A percentile compares a stretch with the other conserved stretches of the same genome.
Evolutionary conservation across 2,113 vertebrate species (phyloP).

Genomic region (Prochilodus magdalenae): DNA sequence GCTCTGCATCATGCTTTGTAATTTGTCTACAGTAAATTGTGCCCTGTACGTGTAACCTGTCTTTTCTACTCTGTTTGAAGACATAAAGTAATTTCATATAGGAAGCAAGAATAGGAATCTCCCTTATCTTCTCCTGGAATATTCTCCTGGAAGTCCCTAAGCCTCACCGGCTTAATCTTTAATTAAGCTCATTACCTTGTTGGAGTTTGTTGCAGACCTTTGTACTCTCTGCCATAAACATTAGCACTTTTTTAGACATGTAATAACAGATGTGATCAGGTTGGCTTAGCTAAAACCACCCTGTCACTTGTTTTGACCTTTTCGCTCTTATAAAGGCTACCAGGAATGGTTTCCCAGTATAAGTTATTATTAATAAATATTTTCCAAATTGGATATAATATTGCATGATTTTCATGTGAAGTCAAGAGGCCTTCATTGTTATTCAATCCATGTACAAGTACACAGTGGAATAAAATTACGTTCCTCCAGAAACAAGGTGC

Average conservation of each 20-base stretch:
- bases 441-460: no score
- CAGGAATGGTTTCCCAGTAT: no score
- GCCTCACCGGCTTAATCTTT: conserved; percentile 39
- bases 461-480: no score
- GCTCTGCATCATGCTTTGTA: background rate
- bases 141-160: background rate
- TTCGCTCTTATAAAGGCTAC: no score
- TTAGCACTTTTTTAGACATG: conserved; percentile 5
- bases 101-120: background rate
- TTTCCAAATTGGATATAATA: no score
- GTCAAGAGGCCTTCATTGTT: no score
- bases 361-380: no score
- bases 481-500: no score
- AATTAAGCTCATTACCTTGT: conserved; percentile 46
- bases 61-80: background rate
- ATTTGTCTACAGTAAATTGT: background rate
- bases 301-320: background rate
- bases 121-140: conserved; percentile 24
- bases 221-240: conserved; percentile 29
- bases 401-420: no score
- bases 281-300: background rate
- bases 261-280: background rate
- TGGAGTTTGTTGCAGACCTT: conserved; percentile 40
- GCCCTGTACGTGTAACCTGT: background rate
- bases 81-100: conserved; percentile 20